These are phyloP conservation scores for Tachysurus vachellii DNA, from an alignment of 2,113 vertebrate species.

Conservation along the genomic window DNA sequence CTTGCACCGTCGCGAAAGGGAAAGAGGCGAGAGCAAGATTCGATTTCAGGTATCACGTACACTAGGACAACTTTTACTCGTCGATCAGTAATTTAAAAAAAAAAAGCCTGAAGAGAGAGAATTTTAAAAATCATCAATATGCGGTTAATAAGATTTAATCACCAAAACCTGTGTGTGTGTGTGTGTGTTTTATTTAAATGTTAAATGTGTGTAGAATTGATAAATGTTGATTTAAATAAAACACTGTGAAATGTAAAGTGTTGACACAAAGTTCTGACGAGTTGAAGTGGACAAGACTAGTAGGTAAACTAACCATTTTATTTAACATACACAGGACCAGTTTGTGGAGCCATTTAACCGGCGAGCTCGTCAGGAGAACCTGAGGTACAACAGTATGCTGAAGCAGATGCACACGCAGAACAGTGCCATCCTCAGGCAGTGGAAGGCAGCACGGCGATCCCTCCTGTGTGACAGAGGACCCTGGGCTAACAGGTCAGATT, in stretches of 20 bases:
- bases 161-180: no score
- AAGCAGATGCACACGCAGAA: conserved; percentile 88
- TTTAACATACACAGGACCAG: conserved; percentile 74
- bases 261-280: neutral
- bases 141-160: no score
- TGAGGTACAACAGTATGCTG: conserved; percentile 92
- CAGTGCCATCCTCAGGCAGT: conserved; percentile 80
- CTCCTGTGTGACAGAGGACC: conserved; percentile 89
- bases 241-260: neutral
- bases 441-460: conserved; percentile 86
- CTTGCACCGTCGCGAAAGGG: conserved; percentile 87
- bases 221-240: neutral
- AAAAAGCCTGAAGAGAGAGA: no score
- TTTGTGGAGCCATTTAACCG: conserved; percentile 92
- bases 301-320: neutral
- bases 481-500: conserved; percentile 85
- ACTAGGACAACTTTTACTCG: neutral
- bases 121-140: no score
- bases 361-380: conserved; percentile 90
- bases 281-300: neutral
- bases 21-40: conserved; percentile 95
- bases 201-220: neutral
- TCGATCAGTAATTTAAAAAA: no score
- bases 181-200: neutral
- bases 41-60: conserved; percentile 85